Conservation (phyloP, 1,140 invertebrate genomes). For the Drosophila bocki region DNA sequence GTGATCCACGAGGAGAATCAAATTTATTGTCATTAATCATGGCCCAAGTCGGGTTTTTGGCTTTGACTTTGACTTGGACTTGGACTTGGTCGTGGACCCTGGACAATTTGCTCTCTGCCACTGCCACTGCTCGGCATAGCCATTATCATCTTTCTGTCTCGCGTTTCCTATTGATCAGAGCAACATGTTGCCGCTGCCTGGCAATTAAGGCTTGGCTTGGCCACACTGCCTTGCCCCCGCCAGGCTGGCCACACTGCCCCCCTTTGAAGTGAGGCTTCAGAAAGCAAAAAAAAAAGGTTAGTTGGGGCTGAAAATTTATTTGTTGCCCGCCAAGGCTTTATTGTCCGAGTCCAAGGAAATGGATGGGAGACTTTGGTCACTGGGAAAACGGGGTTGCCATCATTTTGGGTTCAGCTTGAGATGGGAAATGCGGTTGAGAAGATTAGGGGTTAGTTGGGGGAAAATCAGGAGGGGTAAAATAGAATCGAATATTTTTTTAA, state of each 20-base stretch:
- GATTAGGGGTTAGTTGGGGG: background rate
- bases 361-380: conserved; percentile 7
- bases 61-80: conserved; percentile 63
- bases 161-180: conserved; percentile 75
- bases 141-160: conserved; percentile 52
- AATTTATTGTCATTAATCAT: conserved; percentile 84
- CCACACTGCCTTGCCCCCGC: conserved; percentile 4
- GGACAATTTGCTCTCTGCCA: conserved; percentile 42
- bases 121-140: conserved; percentile 44
- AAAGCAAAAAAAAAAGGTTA: conserved; percentile 9
- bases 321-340: conserved; percentile 71
- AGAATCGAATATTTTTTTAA: too few species aligned
- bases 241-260: conserved; percentile 8
- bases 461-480: background rate
- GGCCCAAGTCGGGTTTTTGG: conserved; percentile 45
- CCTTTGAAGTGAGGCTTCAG: background rate
- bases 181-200: conserved; percentile 81
- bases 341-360: conserved; percentile 40
- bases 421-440: background rate
- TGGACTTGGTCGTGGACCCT: conserved; percentile 8
- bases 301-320: conserved; percentile 68
- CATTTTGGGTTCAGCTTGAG: background rate
- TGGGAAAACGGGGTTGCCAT: conserved; percentile 19
- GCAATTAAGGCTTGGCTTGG: conserved; percentile 79
- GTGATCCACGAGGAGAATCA: conserved; percentile 58